Evolutionary conservation across 2,888 invertebrate genomes (phyloP).

Genomic region (Hirudinaria manillensis): DNA sequence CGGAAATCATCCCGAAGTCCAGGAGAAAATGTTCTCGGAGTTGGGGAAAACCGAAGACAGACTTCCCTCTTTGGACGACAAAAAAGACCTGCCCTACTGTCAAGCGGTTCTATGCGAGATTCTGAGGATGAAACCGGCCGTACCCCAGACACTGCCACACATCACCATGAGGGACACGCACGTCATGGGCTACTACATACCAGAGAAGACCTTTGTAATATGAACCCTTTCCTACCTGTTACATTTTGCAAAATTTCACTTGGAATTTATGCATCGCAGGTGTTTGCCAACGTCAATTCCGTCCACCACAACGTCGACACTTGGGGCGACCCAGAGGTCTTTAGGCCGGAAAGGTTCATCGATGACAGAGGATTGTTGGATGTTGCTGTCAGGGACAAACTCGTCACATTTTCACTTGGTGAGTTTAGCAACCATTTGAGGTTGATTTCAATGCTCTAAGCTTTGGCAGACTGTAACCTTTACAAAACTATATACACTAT

Average conservation of each 20-base stretch:
- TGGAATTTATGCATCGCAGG: not conserved
- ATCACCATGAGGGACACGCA: constrained; percentile 22
- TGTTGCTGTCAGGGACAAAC: not conserved
- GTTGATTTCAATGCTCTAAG: not conserved
- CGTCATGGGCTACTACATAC: constrained; percentile 30
- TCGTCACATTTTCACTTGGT: constrained; percentile 10
- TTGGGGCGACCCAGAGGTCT: constrained; percentile 29
- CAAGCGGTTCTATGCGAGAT: constrained; percentile 27
- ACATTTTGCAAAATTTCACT: constrained; percentile 4
- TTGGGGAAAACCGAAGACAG: constrained; percentile 27
- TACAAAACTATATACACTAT: not conserved
- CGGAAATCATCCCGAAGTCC: constrained; percentile 30
- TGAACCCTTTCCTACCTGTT: not conserved
- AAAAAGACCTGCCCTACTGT: constrained; percentile 22
- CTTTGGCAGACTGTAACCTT: not conserved
- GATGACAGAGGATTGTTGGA: not conserved
- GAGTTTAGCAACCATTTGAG: not conserved
- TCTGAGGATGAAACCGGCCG: constrained; percentile 10
- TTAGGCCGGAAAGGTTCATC: constrained; percentile 32
- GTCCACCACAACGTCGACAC: constrained; percentile 7
- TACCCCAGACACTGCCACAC: constrained; percentile 29
- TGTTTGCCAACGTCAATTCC: constrained; percentile 24
- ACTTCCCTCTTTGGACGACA: constrained; percentile 24
- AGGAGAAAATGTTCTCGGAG: constrained; percentile 30
- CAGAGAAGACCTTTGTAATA: constrained; percentile 26